phyloP scores from a whole-genome alignment of 2,113 vertebrate genomes.

The Recurvirostra avosetta region DNA sequence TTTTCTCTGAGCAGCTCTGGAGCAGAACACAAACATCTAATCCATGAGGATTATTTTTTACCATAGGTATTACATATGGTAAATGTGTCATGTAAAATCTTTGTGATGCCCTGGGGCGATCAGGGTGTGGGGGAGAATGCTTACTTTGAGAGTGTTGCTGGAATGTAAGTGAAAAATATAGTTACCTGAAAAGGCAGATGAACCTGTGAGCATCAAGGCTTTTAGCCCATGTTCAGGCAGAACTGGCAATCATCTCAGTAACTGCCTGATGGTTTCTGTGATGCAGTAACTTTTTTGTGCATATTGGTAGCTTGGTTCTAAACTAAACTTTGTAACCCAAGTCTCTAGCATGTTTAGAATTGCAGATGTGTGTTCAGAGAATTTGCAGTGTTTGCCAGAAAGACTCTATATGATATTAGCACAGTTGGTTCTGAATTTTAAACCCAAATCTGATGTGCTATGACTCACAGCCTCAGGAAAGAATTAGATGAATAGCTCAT shows the following conservation, averaged over 20 bases:
- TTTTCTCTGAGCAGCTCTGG: not conserved
- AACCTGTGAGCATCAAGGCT: not conserved
- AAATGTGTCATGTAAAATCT: not conserved
- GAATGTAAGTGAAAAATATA: not conserved
- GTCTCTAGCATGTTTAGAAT: constrained; percentile 42
- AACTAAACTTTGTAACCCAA: constrained; percentile 32
- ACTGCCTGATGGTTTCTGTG: not conserved
- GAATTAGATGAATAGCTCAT: constrained; percentile 61
- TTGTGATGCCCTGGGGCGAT: not conserved
- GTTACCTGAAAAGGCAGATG: not conserved
- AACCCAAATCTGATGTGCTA: constrained; percentile 58
- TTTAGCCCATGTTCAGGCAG: not conserved
- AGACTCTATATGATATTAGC: constrained; percentile 64
- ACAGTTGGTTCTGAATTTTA: constrained; percentile 66
- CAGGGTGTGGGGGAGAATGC: not conserved
- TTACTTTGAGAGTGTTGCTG: not conserved
- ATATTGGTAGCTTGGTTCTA: not conserved
- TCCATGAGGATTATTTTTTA: not conserved
- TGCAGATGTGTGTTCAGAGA: constrained; percentile 62
- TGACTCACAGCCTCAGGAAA: constrained; percentile 62
- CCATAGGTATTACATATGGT: not conserved
- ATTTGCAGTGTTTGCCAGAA: constrained; percentile 62
- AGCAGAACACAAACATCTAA: not conserved
- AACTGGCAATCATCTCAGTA: not conserved
- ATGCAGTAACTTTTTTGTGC: not conserved